Conservation (phyloP, 2,113 vertebrate genomes). For the Tonatia bakeri region DNA sequence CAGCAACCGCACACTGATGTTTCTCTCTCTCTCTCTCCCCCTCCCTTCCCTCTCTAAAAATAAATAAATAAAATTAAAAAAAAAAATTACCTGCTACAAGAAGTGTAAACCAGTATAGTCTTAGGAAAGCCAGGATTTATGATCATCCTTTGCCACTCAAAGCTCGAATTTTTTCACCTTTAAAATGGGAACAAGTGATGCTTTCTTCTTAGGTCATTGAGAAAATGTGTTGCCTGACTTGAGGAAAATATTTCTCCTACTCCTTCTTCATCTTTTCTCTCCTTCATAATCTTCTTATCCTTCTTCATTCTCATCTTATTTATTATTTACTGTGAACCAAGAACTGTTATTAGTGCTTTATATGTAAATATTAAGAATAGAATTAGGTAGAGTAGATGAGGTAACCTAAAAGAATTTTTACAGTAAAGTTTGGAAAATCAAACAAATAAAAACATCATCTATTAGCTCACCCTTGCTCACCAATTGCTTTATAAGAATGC, state of each 20-base stretch:
- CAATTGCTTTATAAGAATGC: neutral
- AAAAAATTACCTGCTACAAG: neutral
- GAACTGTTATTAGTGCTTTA: neutral
- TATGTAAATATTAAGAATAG: neutral
- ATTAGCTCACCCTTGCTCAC: neutral
- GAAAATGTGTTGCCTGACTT: neutral
- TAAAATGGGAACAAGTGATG: neutral
- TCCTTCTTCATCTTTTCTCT: too few relatives aligned
- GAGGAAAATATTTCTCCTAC: neutral
- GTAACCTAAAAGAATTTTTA: neutral
- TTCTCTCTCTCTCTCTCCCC: too few relatives aligned
- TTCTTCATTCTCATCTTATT: neutral
- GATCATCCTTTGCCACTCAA: neutral
- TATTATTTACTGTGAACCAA: neutral
- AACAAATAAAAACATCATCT: neutral
- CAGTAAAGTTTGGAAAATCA: neutral
- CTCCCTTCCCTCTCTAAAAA: too few relatives aligned
- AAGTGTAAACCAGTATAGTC: neutral
- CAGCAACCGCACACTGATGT: too few relatives aligned
- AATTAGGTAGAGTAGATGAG: neutral
- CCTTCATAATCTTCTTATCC: neutral
- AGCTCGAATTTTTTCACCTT: neutral
- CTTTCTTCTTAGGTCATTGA: constrained; percentile 5
- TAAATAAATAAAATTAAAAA: too few relatives aligned
- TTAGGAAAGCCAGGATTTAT: neutral